phyloP scores from a whole-genome alignment of 2,113 vertebrate species.

The Oophaga pumilio region DNA sequence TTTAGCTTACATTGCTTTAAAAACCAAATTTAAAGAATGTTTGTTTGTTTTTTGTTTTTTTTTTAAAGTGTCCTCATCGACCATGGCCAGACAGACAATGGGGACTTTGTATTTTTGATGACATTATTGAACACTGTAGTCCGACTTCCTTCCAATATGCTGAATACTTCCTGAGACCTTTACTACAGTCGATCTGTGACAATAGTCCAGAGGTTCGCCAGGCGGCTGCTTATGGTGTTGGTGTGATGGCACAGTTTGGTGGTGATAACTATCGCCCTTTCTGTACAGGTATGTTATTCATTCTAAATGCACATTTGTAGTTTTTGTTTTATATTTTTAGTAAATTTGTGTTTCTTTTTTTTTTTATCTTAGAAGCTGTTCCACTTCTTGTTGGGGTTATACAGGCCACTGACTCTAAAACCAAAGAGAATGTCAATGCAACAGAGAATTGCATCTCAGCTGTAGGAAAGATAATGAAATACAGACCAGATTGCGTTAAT shows the following conservation, averaged over 20 bases:
- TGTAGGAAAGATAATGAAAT: conserved; percentile 96
- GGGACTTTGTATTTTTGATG: conserved; percentile 98
- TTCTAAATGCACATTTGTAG: neutral
- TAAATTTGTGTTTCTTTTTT: neutral
- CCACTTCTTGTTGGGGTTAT: conserved; percentile 91
- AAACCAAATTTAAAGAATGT: too few species aligned
- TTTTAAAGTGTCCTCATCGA: conserved; percentile 84
- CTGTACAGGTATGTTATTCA: conserved; percentile 81
- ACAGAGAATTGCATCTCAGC: conserved; percentile 99
- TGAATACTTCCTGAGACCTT: conserved; percentile 88
- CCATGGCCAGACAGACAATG: conserved; percentile 97
- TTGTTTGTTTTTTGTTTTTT: neutral
- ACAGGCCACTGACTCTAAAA: conserved; percentile 87
- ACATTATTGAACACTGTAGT: conserved; percentile 96
- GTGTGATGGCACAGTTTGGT: conserved; percentile 95
- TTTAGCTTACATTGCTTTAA: neutral
- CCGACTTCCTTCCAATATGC: conserved; percentile 95
- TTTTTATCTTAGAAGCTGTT: conserved; percentile 82
- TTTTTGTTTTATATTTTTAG: conserved; percentile 25
- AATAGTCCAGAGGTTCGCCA: conserved; percentile 91
- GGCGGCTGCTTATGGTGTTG: conserved; percentile 92
- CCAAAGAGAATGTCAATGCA: conserved; percentile 95
- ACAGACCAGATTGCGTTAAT: conserved; percentile 89
- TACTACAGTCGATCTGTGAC: conserved; percentile 91
- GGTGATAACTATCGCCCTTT: conserved; percentile 93